Base-by-base conservation (phyloP, 2,888 invertebrate genomes). In the Hofmannophila pseudospretella region DNA sequence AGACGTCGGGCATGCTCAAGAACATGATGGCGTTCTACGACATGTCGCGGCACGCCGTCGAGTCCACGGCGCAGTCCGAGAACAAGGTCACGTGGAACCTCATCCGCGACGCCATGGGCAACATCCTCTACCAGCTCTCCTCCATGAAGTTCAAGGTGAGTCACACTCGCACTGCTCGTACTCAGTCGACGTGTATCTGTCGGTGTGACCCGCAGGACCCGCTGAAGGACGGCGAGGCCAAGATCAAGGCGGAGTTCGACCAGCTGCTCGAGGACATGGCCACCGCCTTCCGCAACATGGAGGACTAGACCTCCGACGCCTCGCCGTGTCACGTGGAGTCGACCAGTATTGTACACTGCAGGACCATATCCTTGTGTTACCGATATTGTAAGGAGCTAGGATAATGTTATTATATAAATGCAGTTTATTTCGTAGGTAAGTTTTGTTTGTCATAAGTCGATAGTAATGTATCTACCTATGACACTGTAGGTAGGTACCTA, bases 1-100 rank as follows among this genome's bases (percentile, higher is more conserved):
- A 99, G 90, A 99, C 99, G 9, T 97, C 97, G 42, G 99, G 98
- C 57, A 99, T 99, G 99, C 81, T 99, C 71, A 93, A 91, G 77
- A 99, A 99, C 90, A 98, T 99, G 85, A 98, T 99, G 68, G 89
- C 96, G 37, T 97, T 99, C 89, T 99, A 99, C 86, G 99, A 99
- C 82, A 93, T 98, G 94, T 93, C 99, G 22, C 93, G 97, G 45
- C 99, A 99, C 77, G 96, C 98, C 1, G 98, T 99, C 1, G 99
- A 99, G 88, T 93, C 96, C 45, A 99, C 99, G 16, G 97, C 99
- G 36, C 98, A 99, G 88, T 96, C 96, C 28, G 99, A 99, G 80
- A 98, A 98, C 89, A 99, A 99, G 89, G 77, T 85, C 69, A 99
- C 99, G 44, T 99, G 99, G 98, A 93, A 94, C 67, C 94, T 95